Evolutionary conservation across 1,140 invertebrate species (phyloP).

Genomic region (Bombus vancouverensis): DNA sequence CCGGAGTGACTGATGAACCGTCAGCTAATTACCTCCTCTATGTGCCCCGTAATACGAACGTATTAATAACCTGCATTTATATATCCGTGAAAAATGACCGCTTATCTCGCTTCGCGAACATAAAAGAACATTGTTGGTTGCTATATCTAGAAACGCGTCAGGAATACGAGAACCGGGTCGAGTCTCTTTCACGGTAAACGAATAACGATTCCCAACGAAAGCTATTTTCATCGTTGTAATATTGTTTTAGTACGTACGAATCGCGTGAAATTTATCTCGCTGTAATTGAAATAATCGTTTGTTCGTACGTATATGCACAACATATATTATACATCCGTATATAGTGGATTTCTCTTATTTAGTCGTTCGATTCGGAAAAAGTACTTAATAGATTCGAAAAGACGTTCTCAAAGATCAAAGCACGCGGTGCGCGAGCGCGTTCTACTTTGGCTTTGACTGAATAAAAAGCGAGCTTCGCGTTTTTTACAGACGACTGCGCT

Average conservation of each 20-base stretch:
- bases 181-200: neutral
- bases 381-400: neutral
- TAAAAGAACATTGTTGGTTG: neutral
- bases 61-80: slow-evolving; percentile 80
- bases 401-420: slow-evolving; percentile 52
- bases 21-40: slow-evolving; percentile 79
- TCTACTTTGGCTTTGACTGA: slow-evolving; percentile 25
- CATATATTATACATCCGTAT: no score
- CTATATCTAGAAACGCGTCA: neutral
- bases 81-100: slow-evolving; percentile 77
- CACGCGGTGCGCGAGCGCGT: neutral
- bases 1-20: slow-evolving; percentile 78
- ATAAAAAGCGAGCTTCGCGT: slow-evolving; percentile 23
- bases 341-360: neutral
- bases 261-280: neutral
- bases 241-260: no score
- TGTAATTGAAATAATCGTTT: neutral
- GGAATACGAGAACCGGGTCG: neutral
- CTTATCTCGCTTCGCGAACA: slow-evolving; percentile 50
- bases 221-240: neutral
- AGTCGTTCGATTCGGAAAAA: neutral
- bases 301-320: neutral
- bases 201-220: neutral
- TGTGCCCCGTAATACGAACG: slow-evolving; percentile 73
- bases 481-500: slow-evolving; percentile 29